Conservation (phyloP, 2,888 invertebrate genomes). For the Sinotaia quadrata region DNA sequence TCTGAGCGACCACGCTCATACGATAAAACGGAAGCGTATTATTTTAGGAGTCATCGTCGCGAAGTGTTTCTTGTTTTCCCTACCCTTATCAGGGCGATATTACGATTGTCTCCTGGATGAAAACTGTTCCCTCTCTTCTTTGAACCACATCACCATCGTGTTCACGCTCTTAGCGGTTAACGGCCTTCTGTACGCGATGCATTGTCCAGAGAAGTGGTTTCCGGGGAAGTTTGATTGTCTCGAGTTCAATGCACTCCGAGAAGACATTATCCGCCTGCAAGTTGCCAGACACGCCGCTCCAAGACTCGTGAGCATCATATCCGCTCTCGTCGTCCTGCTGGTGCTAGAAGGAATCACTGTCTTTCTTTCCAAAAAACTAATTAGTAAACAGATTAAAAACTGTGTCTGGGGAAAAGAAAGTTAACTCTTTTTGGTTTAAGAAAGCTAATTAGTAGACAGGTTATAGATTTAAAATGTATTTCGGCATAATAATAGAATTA, state of each 20-base stretch:
- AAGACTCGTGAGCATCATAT: too few species aligned
- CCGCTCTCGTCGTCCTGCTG: conserved; percentile 17
- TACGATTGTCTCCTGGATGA: conserved; percentile 38
- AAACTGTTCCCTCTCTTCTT: conserved; percentile 36
- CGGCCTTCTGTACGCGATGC: conserved; percentile 44
- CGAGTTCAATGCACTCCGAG: conserved; percentile 34
- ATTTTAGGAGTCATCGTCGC: conserved; percentile 43
- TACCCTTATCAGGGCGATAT: conserved; percentile 41
- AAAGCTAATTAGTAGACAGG: too few species aligned
- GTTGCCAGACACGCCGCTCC: too few species aligned
- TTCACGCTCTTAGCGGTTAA: conserved; percentile 37
- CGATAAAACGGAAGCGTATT: conserved; percentile 44
- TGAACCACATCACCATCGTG: conserved; percentile 46
- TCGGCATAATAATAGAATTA: too few species aligned
- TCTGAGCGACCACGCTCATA: conserved; percentile 47
- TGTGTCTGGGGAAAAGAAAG: too few species aligned
- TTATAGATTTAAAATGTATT: too few species aligned
- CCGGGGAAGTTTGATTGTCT: too few species aligned
- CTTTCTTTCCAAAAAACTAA: too few species aligned
- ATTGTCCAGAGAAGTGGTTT: conserved; percentile 52
- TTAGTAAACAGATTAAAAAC: too few species aligned
- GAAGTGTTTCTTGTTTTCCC: conserved; percentile 35
- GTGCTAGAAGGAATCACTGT: neutral
- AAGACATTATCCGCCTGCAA: too few species aligned
- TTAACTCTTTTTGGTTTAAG: too few species aligned